Percentiles rank a stretch among this genome's conserved stretches.
Conservation (phyloP, 2,888 invertebrate species). For the Epinotia nisella region DNA sequence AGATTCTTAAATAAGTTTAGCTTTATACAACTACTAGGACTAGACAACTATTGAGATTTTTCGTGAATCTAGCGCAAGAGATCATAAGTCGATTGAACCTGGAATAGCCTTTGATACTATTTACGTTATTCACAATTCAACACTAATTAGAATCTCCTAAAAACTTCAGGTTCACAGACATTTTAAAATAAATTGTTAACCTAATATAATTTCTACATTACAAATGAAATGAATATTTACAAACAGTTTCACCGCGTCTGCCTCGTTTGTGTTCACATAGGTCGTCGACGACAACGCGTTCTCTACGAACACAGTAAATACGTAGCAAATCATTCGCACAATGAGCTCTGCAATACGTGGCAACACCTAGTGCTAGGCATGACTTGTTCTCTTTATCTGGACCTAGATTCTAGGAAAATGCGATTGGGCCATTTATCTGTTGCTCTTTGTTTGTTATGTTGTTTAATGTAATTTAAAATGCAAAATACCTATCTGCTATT, state of each 20-base stretch:
- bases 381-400: background rate
- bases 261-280: conserved; percentile 18
- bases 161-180: background rate
- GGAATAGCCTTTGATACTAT: no score
- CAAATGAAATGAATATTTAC: conserved; percentile 13
- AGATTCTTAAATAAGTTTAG: no score
- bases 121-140: no score
- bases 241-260: conserved; percentile 15
- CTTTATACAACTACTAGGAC: no score
- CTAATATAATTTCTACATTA: conserved; percentile 10
- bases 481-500: no score
- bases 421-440: background rate
- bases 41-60: no score
- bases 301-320: conserved; percentile 13
- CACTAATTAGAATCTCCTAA: background rate
- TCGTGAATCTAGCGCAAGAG: background rate
- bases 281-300: background rate
- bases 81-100: no score
- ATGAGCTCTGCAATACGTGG: background rate
- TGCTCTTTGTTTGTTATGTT: background rate
- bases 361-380: background rate
- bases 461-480: no score
- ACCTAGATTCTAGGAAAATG: background rate
- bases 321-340: conserved; percentile 17
- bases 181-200: background rate